A percentile compares a stretch with the other conserved stretches of the same genome.
Conservation (phyloP, 1,140 invertebrate species). For the Drosophila tristis region DNA sequence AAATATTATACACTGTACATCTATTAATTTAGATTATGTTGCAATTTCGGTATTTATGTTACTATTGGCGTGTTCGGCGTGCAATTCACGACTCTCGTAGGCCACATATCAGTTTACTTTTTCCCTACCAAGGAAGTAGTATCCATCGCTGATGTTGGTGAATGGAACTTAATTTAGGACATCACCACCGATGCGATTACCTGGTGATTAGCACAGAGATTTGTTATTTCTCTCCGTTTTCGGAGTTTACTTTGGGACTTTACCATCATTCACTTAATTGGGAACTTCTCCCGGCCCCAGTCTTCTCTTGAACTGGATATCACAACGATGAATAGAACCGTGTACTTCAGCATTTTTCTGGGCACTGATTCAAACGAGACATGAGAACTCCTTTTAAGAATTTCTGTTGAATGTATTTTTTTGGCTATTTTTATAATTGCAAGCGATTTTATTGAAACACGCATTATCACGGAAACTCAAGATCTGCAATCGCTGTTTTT, state of each 20-base stretch:
- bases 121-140: constrained; percentile 5
- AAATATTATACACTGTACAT: too few relatives aligned
- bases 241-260: background rate
- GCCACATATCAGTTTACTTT: constrained; percentile 39
- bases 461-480: too few relatives aligned
- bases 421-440: constrained; percentile 1
- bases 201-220: background rate
- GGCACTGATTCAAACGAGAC: background rate
- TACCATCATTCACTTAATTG: constrained; percentile 28
- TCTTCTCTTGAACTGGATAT: background rate
- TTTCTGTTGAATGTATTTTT: too few relatives aligned
- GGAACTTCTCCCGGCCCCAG: constrained; percentile 21
- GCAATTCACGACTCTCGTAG: constrained; percentile 25
- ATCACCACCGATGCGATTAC: constrained; percentile 7
- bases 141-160: constrained; percentile 9
- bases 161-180: constrained; percentile 23
- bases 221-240: background rate
- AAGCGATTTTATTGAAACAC: background rate
- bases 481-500: too few relatives aligned
- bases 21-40: too few relatives aligned
- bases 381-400: background rate
- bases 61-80: constrained; percentile 16
- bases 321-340: background rate
- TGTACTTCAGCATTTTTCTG: constrained; percentile 24
- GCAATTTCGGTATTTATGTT: too few relatives aligned